These are phyloP conservation scores for Dastarcus helophoroides DNA, from an alignment of 2,888 invertebrate species.

Conservation along the genomic window DNA sequence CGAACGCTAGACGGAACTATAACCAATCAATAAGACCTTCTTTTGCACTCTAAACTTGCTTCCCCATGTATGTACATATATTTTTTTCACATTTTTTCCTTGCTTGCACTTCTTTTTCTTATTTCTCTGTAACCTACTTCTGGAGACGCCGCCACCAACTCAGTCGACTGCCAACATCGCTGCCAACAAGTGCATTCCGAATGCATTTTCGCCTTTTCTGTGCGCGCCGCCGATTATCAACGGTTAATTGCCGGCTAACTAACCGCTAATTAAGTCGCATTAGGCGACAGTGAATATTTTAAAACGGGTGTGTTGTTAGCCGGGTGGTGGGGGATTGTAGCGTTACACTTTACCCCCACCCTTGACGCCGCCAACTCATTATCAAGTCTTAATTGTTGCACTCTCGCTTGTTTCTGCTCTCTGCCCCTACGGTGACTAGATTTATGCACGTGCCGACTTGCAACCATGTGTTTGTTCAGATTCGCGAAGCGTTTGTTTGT, in stretches of 20 bases:
- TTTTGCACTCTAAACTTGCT: conserved; percentile 37
- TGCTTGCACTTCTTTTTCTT: conserved; percentile 30
- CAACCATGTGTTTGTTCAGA: no score
- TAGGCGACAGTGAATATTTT: no score
- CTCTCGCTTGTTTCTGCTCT: conserved; percentile 11
- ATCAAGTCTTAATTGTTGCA: conserved; percentile 17
- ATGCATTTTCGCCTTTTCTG: conserved; percentile 12
- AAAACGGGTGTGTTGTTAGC: no score
- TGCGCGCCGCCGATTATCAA: conserved; percentile 8
- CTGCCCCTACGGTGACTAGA: no score
- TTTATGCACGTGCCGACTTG: no score
- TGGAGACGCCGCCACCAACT: conserved; percentile 29
- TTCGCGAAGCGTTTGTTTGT: no score
- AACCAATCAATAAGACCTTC: conserved; percentile 38
- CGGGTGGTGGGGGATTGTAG: conserved; percentile 3
- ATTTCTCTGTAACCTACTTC: conserved; percentile 38
- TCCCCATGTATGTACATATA: conserved; percentile 39
- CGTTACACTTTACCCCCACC: conserved; percentile 7
- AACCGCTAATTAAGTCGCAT: conserved; percentile 3
- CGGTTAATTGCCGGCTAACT: no score
- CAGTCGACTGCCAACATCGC: conserved; percentile 32
- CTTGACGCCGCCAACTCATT: conserved; percentile 13
- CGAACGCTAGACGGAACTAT: conserved; percentile 31
- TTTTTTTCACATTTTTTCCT: conserved; percentile 23
- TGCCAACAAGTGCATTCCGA: conserved; percentile 12